These are phyloP conservation scores for Drosophila sucinea DNA, from an alignment of 1,140 invertebrate species.

Conservation along the genomic window DNA sequence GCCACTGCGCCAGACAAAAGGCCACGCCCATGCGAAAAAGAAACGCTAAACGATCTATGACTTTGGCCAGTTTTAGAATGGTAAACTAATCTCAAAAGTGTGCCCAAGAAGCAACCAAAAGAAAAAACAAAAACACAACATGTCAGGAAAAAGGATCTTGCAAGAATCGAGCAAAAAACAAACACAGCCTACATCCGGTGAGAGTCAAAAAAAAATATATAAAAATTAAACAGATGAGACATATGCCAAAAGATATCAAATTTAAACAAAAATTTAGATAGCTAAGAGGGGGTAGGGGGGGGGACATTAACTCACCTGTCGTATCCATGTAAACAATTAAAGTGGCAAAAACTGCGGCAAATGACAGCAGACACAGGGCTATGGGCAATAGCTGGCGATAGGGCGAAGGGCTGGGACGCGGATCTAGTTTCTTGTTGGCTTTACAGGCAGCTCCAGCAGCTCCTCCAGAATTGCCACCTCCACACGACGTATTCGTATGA, in stretches of 20 bases:
- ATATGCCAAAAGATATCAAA: conserved; percentile 76
- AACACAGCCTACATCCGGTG: conserved; percentile 80
- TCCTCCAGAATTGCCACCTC: conserved; percentile 21
- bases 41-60: conserved; percentile 60
- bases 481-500: conserved; percentile 41
- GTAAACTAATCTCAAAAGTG: conserved; percentile 80
- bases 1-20: conserved; percentile 70
- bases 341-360: conserved; percentile 87
- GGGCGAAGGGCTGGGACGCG: conserved; percentile 76
- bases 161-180: conserved; percentile 40
- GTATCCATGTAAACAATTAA: conserved; percentile 88
- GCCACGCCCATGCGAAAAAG: conserved; percentile 39
- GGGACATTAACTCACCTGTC: conserved; percentile 84
- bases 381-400: conserved; percentile 85
- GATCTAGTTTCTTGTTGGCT: conserved; percentile 78
- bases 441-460: conserved; percentile 24
- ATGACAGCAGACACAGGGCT: conserved; percentile 86
- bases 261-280: conserved; percentile 52
- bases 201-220: conserved; percentile 32
- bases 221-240: conserved; percentile 52
- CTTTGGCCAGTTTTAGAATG: conserved; percentile 50
- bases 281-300: conserved; percentile 27
- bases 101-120: conserved; percentile 50
- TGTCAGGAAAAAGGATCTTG: conserved; percentile 17
- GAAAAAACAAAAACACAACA: neutral